Percentiles rank a stretch among this genome's conserved stretches.
These are phyloP conservation scores for Tichodroma muraria DNA, from an alignment of 2,113 vertebrate species.

Conservation along the genomic window DNA sequence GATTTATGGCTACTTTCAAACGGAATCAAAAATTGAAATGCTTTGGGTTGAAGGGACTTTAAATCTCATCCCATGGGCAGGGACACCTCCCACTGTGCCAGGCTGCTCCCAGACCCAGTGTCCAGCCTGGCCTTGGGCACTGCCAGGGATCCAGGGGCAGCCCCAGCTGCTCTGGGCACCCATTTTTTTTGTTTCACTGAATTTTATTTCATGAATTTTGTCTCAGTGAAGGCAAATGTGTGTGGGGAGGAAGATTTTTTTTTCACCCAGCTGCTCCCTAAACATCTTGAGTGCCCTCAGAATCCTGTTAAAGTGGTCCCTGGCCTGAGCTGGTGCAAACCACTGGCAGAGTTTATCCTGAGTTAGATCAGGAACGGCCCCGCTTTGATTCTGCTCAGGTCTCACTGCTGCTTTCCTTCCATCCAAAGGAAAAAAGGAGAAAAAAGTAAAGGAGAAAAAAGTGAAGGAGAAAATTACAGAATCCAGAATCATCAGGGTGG, in stretches of 20 bases:
- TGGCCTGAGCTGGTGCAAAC: background rate
- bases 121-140: background rate
- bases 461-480: background rate
- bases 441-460: too few relatives aligned
- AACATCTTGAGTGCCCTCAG: background rate
- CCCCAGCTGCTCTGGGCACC: background rate
- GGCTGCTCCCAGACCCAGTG: background rate
- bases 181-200: background rate
- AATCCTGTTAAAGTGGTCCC: background rate
- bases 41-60: too few relatives aligned
- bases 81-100: background rate
- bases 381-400: background rate
- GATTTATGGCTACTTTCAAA: background rate
- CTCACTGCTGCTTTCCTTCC: background rate
- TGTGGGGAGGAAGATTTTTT: background rate
- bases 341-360: background rate
- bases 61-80: background rate
- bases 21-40: background rate
- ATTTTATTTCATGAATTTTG: background rate
- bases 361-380: background rate
- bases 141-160: background rate
- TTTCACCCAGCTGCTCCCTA: background rate
- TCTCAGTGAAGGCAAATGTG: background rate
- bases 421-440: too few relatives aligned
- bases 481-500: fast-evolving